Evolutionary conservation across 2,797 vertebrate species (phyloP).

Genomic region (Tragelaphus eurycerus): DNA sequence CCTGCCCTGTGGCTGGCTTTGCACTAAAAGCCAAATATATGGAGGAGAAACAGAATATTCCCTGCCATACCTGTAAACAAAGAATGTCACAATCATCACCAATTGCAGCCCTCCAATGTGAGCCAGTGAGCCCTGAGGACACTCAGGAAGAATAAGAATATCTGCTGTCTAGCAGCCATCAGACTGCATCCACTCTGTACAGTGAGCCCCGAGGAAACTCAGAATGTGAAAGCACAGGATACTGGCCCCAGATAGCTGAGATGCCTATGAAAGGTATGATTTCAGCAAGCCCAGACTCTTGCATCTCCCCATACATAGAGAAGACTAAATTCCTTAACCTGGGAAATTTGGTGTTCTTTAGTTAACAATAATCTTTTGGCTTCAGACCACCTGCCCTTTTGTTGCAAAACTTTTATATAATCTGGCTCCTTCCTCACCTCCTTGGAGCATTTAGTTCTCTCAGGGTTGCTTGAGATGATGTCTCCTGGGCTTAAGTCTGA

Average conservation of each 20-base stretch:
- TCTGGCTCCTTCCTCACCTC: not conserved
- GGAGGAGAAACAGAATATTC: not conserved
- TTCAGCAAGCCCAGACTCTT: not conserved
- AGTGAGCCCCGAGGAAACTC: not conserved
- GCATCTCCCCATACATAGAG: not conserved
- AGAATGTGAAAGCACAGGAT: not conserved
- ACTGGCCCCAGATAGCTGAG: not conserved
- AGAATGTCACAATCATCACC: not conserved
- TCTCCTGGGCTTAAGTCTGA: not conserved
- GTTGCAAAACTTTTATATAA: not conserved
- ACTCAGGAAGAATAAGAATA: not conserved
- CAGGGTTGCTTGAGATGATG: not conserved
- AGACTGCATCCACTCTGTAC: not conserved
- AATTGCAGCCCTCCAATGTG: not conserved
- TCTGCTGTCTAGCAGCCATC: not conserved
- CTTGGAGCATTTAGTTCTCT: not conserved
- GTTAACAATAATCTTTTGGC: not conserved
- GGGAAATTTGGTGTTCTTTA: not conserved
- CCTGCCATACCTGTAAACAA: not conserved
- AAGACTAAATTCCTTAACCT: not conserved
- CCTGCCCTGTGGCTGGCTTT: fast-evolving
- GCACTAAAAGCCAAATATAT: not conserved
- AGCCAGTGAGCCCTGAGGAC: not conserved
- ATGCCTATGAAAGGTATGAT: not conserved
- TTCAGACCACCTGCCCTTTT: not conserved